Percentiles rank a stretch among this genome's conserved stretches.
Evolutionary conservation across 2,113 vertebrate species (phyloP).

Genomic region (Ceyx margarethae): DNA sequence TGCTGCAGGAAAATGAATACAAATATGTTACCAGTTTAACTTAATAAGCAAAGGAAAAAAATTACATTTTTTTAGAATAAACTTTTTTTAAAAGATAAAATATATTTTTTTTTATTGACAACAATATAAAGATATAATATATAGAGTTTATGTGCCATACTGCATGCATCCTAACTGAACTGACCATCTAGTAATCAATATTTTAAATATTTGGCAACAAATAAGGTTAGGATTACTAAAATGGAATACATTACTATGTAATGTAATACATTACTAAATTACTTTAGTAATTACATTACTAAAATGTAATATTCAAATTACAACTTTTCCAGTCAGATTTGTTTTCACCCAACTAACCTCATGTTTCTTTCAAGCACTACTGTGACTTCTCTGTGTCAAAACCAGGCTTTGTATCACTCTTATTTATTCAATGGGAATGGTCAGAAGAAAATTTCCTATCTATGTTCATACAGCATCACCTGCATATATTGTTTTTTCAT

Average conservation of each 20-base stretch:
- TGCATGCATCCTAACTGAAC: neutral
- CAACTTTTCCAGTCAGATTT: neutral
- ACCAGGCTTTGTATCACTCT: neutral
- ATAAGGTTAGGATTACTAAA: too few relatives aligned
- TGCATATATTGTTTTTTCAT: neutral
- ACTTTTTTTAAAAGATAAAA: neutral
- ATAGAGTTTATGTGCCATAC: neutral
- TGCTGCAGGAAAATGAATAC: neutral
- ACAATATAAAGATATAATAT: neutral
- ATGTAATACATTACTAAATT: too few relatives aligned
- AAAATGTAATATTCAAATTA: neutral
- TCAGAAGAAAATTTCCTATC: neutral
- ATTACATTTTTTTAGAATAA: neutral
- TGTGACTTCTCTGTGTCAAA: neutral
- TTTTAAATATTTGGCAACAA: too few relatives aligned
- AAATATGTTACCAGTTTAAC: neutral
- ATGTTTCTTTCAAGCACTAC: neutral
- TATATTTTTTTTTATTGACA: neutral
- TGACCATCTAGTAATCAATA: too few relatives aligned
- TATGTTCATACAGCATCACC: neutral
- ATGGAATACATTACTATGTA: too few relatives aligned
- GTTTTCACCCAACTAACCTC: neutral
- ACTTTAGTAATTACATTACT: too few relatives aligned
- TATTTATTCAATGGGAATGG: neutral
- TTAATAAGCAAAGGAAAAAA: neutral